Percentiles rank a stretch among this genome's conserved stretches.
phyloP scores from a whole-genome alignment of 2,888 invertebrate species.

The Pammene fasciana region DNA sequence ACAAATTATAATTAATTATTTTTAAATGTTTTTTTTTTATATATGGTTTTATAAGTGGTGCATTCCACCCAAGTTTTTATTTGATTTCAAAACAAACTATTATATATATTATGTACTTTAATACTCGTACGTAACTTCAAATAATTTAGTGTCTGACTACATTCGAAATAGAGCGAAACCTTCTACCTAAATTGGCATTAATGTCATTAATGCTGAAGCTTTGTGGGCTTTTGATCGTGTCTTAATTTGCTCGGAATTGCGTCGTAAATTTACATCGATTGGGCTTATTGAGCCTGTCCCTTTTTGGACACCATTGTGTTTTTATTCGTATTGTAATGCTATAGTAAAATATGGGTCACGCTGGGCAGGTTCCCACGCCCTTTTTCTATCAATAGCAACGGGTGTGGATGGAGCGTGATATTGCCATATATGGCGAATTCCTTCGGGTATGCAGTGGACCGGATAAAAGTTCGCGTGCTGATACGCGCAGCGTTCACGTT shows the following conservation, averaged over 20 bases:
- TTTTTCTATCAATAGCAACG: conserved; percentile 54
- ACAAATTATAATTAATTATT: no score
- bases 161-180: no score
- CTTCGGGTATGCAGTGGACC: conserved; percentile 61
- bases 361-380: conserved; percentile 62
- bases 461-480: conserved; percentile 60
- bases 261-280: conserved; percentile 17
- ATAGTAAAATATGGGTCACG: conserved; percentile 61
- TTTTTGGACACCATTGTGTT: conserved; percentile 31
- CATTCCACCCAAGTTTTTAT: no score
- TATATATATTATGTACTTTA: no score
- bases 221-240: conserved; percentile 18
- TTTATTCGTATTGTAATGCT: conserved; percentile 22
- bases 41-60: no score
- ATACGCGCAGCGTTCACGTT: conserved; percentile 49
- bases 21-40: no score
- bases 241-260: conserved; percentile 20
- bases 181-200: conserved; percentile 15
- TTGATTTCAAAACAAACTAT: no score
- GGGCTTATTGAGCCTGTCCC: conserved; percentile 20
- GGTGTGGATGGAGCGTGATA: conserved; percentile 54
- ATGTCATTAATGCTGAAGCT: conserved; percentile 11
- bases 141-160: no score
- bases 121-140: no score
- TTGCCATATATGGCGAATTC: conserved; percentile 76